Percentiles rank a stretch among this genome's conserved stretches.
Evolutionary conservation across 1,140 invertebrate genomes (phyloP).

Genomic region (Nilaparvata lugens): DNA sequence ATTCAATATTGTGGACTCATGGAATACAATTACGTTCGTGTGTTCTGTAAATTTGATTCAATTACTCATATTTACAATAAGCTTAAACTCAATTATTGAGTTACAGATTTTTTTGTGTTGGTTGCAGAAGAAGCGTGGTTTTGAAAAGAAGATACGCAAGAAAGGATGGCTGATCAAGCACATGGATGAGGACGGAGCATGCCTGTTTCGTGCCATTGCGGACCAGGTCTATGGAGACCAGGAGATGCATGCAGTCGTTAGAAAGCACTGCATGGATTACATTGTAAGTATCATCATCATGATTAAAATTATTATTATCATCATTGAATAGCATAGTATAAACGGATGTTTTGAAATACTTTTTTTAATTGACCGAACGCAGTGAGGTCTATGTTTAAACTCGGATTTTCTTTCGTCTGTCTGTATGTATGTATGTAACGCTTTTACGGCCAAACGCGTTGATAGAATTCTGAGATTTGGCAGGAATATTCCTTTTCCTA

Average conservation of each 20-base stretch:
- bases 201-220: constrained; percentile 83
- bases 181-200: constrained; percentile 89
- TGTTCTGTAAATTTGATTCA: not conserved
- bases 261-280: constrained; percentile 88
- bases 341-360: not conserved
- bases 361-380: too few relatives aligned
- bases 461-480: too few relatives aligned
- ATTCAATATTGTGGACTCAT: too few relatives aligned
- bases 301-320: too few relatives aligned
- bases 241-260: constrained; percentile 78
- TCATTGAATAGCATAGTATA: not conserved
- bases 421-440: too few relatives aligned
- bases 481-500: too few relatives aligned
- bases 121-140: constrained; percentile 48
- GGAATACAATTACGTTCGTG: not conserved
- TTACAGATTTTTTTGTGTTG: too few relatives aligned
- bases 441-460: too few relatives aligned
- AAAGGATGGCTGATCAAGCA: constrained; percentile 76
- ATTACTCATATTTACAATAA: too few relatives aligned
- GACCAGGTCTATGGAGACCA: constrained; percentile 91
- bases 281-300: constrained; percentile 72
- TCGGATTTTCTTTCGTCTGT: too few relatives aligned
- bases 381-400: too few relatives aligned
- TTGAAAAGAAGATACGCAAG: constrained; percentile 62
- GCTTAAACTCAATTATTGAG: too few relatives aligned